phyloP scores from a whole-genome alignment of 2,113 vertebrate genomes.

The Urocolius indicus region DNA sequence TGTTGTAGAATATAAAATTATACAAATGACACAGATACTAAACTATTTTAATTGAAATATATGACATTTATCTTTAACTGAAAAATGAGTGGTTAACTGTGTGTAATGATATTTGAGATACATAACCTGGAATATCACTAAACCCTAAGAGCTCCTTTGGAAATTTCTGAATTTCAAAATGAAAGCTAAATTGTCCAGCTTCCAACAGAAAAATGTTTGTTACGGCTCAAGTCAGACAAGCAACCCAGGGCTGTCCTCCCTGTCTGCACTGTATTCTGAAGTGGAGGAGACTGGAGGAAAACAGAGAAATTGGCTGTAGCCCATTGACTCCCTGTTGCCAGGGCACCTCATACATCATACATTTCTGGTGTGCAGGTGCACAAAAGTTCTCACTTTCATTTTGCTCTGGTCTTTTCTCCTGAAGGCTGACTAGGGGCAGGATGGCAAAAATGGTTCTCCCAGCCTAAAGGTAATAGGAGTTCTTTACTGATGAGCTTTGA shows the following conservation, averaged over 20 bases:
- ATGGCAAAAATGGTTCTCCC: neutral
- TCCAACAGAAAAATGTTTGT: neutral
- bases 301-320: neutral
- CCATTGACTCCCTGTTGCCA: neutral
- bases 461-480: neutral
- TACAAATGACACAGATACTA: slow-evolving; percentile 32
- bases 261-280: neutral
- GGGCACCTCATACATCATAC: rapidly evolving
- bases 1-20: slow-evolving; percentile 44
- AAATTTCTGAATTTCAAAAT: neutral
- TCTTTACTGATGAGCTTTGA: neutral
- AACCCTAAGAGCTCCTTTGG: neutral
- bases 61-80: slow-evolving; percentile 31
- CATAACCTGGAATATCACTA: neutral
- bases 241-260: neutral
- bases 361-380: rapidly evolving
- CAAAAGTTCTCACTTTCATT: neutral
- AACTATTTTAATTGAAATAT: neutral
- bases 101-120: neutral
- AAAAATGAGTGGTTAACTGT: neutral
- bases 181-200: neutral
- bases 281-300: neutral
- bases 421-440: neutral
- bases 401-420: neutral
- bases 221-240: neutral